Evolutionary conservation across 2,888 invertebrate genomes (phyloP).

Genomic region (Malthinus seriepunctatus): DNA sequence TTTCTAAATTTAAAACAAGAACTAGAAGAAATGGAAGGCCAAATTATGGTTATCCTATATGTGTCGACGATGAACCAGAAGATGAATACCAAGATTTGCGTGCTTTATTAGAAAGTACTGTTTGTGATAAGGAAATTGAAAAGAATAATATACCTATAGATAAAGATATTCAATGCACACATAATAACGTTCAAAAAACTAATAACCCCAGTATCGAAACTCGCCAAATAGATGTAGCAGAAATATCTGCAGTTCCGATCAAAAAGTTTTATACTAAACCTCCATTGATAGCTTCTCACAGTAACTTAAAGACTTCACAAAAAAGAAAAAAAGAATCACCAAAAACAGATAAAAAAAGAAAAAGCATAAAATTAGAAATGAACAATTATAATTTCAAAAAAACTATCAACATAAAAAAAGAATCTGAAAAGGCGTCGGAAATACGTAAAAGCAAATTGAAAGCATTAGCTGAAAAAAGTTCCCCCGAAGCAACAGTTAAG

Average conservation of each 20-base stretch:
- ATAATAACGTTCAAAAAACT: too few relatives aligned
- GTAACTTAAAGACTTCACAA: conserved; percentile 14
- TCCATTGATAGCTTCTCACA: conserved; percentile 40
- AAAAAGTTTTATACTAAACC: conserved; percentile 31
- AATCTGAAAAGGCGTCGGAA: too few relatives aligned
- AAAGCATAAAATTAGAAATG: not conserved
- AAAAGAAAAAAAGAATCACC: conserved; percentile 6
- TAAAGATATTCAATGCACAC: not conserved
- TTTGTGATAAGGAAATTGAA: too few relatives aligned
- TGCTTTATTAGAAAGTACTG: not conserved
- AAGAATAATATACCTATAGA: not conserved
- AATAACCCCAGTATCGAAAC: not conserved
- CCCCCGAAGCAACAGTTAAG: too few relatives aligned
- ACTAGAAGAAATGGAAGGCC: conserved; percentile 19
- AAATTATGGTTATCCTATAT: not conserved
- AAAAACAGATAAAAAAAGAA: conserved; percentile 18
- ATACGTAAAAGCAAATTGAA: conserved; percentile 59
- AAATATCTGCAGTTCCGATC: not conserved
- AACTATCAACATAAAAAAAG: conserved; percentile 5
- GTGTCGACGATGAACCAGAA: conserved; percentile 5
- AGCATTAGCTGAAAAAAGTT: conserved; percentile 55
- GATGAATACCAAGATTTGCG: not conserved
- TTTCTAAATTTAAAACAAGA: conserved; percentile 26
- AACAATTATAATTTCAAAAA: not conserved
- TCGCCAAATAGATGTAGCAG: not conserved